Evolutionary conservation across 2,797 vertebrate genomes (phyloP), one percentile per base, ranked within the genome.

Genomic region (Sebastes reedi): DNA sequence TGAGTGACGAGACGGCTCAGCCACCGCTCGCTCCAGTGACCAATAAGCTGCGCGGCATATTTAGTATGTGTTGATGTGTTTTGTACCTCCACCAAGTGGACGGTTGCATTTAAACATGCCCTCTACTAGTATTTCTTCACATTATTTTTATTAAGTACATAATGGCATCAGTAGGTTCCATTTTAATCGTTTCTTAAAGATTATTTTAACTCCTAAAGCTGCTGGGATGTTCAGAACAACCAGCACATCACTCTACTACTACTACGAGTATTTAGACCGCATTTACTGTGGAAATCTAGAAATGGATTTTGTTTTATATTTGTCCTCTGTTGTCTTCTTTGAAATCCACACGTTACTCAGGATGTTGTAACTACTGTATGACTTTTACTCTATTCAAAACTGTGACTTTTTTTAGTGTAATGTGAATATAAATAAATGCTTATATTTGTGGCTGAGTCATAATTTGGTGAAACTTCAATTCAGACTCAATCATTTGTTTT

Each of bases 311-410:
- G 18, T 36, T 77, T 58, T 36, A 34, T 60, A 30, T 54, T 27
- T 58, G 18, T 74, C 24, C 3, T 42, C 9, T 60, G 7, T 13
- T 54, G 14, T 55, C 13, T 46, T 67, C 14, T 59, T 62, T 78
- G 18, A 60, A 59, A 69, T 72, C 6, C n/a, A 54, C 16, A 25
- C 3, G 65, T 71, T 42, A 16, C 75, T 88, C 77, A 81, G 84
- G 68, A 70, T 76, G 14, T 30, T 79, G 9, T 60, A 50, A 68
- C 62, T 78, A 73, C 73, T 85, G 76, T 65, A 52, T 70, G 25
- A 66, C 55, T 27, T 67, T 25, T 54, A 8, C 9, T 60, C 3
- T 76, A 4, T 39, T 46, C 79, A 72, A 50, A 82, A 80, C 52
- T 79, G 60, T 66, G 34, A 58, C 60, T 39, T 72, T 79, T 70